Percentiles rank a stretch among this genome's conserved stretches.
These are phyloP conservation scores for Hypanus sabinus DNA, from an alignment of 2,113 vertebrate species.

Conservation along the genomic window DNA sequence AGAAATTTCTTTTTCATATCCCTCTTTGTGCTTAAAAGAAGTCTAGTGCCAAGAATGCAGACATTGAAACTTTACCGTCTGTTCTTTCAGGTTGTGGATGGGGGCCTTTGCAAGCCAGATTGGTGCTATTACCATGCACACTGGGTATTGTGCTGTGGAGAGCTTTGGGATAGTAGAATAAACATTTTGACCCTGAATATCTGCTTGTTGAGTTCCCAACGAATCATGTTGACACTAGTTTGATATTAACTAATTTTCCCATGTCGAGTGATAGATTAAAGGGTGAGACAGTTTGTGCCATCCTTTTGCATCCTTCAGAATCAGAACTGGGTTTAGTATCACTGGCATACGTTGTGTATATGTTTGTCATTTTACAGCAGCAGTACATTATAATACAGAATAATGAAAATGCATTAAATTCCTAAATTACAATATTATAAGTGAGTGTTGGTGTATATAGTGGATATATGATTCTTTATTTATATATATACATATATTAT, in stretches of 20 bases:
- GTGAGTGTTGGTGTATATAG: no score
- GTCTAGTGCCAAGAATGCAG: not conserved
- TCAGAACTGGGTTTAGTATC: no score
- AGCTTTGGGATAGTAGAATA: not conserved
- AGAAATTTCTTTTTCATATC: not conserved
- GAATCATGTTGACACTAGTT: not conserved
- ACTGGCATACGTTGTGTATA: no score
- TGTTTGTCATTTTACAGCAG: no score
- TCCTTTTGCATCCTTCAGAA: not conserved
- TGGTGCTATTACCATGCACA: not conserved
- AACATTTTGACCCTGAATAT: not conserved
- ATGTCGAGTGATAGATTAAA: not conserved
- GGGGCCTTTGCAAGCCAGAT: not conserved
- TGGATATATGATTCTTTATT: no score
- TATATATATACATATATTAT: no score
- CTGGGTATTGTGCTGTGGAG: not conserved
- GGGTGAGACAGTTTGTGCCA: not conserved
- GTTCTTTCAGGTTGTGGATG: not conserved
- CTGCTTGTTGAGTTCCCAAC: not conserved
- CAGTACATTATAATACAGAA: no score
- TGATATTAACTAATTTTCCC: not conserved
- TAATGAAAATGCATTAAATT: no score
- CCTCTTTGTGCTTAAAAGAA: not conserved
- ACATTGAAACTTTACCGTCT: not conserved
- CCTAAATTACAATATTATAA: no score